phyloP scores from a whole-genome alignment of 2,888 invertebrate species.

The Tupiocoris notatus region DNA sequence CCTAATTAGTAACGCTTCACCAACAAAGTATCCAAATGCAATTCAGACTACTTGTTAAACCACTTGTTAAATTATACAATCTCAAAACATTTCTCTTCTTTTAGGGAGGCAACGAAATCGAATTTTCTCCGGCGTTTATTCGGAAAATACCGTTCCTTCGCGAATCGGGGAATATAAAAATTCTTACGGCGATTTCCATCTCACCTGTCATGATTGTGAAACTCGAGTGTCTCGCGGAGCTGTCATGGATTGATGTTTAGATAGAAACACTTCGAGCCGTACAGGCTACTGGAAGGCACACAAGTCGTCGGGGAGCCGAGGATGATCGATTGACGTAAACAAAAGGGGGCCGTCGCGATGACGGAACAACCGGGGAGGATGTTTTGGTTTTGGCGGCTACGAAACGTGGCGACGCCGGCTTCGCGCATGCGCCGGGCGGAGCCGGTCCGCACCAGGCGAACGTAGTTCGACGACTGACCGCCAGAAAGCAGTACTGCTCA shows the following conservation, averaged over 20 bases:
- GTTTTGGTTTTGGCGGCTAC: constrained; percentile 29
- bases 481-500: background rate
- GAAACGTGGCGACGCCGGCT: background rate
- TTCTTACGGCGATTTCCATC: too few species aligned
- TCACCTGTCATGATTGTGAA: background rate
- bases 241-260: background rate
- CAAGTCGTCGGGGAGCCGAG: background rate
- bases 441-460: background rate
- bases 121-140: too few species aligned
- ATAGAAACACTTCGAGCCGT: background rate
- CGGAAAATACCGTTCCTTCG: too few species aligned
- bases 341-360: background rate
- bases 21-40: too few species aligned
- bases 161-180: too few species aligned
- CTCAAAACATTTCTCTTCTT: too few species aligned
- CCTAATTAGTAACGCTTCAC: too few species aligned
- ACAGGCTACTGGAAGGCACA: background rate
- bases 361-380: background rate
- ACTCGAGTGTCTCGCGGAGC: background rate
- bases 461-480: background rate
- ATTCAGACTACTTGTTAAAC: too few species aligned
- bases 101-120: too few species aligned
- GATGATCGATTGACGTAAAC: constrained; percentile 43
- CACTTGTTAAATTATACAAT: too few species aligned
- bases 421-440: constrained; percentile 32